Evolutionary conservation across 2,797 vertebrate species (phyloP).

Genomic region (Pantherophis alleghaniensis): DNA sequence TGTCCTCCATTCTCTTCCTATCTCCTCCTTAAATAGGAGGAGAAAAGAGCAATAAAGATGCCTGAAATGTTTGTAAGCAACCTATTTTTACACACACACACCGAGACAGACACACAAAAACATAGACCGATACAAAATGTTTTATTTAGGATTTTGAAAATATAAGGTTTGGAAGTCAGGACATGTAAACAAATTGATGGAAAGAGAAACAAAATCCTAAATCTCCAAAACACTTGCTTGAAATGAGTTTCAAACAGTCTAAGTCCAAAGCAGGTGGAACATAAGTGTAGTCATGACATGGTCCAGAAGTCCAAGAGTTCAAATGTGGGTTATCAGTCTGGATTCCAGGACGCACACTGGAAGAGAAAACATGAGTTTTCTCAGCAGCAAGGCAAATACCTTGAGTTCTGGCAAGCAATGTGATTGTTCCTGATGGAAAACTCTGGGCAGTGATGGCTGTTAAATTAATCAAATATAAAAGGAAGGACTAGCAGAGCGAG

Average conservation of each 20-base stretch:
- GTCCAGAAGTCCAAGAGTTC: neutral
- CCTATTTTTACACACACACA: too few species aligned
- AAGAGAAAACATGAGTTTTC: neutral
- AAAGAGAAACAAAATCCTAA: too few species aligned
- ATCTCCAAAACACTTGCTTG: too few species aligned
- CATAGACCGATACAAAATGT: neutral
- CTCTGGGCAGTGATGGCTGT: neutral
- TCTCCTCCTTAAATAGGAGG: too few species aligned
- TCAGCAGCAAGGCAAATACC: neutral
- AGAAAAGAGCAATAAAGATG: too few species aligned
- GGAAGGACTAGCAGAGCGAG: too few species aligned
- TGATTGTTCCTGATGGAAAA: neutral
- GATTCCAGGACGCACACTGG: neutral
- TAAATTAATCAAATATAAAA: too few species aligned
- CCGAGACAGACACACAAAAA: too few species aligned
- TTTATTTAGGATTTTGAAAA: neutral
- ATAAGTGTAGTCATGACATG: too few species aligned
- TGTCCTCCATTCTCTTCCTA: too few species aligned
- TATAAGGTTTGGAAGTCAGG: neutral
- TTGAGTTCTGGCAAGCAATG: neutral
- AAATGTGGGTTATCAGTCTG: neutral
- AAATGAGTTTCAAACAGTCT: neutral
- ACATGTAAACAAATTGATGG: neutral
- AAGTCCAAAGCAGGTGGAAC: neutral
- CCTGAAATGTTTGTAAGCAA: too few species aligned